These are phyloP conservation scores for Otus scops DNA, from an alignment of 2,797 vertebrate species.

Conservation along the genomic window DNA sequence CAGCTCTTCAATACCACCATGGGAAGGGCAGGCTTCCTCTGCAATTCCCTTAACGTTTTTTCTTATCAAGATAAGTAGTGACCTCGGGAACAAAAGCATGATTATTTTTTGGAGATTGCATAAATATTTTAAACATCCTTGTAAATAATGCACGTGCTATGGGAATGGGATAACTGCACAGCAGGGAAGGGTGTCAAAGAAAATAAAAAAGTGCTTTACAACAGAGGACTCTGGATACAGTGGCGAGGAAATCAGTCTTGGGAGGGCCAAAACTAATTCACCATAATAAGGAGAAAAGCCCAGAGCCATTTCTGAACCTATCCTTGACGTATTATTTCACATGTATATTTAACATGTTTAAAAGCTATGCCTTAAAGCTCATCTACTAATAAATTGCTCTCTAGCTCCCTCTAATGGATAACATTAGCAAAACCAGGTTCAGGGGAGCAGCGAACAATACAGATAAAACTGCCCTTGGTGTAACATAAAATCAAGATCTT, in stretches of 20 bases:
- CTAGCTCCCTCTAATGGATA: slow-evolving; percentile 38
- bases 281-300: neutral
- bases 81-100: neutral
- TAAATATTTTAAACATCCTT: neutral
- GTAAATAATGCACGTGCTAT: neutral
- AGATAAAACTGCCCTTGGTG: neutral
- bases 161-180: neutral
- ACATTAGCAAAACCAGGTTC: neutral
- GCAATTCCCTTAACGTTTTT: neutral
- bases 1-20: rapidly evolving
- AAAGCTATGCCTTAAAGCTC: neutral
- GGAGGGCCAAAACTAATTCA: neutral
- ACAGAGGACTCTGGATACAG: neutral
- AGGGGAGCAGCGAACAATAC: neutral
- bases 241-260: neutral
- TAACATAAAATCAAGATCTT: neutral
- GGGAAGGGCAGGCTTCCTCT: neutral
- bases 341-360: neutral
- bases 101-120: neutral
- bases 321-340: rapidly evolving
- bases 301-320: neutral
- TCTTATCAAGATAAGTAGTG: neutral
- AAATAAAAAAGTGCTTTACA: neutral
- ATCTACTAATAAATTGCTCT: slow-evolving; percentile 25
- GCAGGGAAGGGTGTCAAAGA: neutral